Conservation (phyloP, 2,113 vertebrate genomes). For the Pavo muticus region DNA sequence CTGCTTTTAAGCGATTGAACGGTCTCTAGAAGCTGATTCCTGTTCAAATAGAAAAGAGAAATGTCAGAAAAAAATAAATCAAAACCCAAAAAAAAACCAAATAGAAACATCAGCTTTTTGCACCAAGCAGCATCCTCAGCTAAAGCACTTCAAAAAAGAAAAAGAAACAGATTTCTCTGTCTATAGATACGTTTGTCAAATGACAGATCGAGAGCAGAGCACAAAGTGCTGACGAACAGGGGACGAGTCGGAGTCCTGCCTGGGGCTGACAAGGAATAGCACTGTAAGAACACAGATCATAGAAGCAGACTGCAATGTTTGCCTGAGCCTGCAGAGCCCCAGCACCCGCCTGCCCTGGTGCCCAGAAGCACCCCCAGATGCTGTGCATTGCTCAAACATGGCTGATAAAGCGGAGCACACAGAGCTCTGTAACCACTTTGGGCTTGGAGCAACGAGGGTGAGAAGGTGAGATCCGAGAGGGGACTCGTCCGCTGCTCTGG, state of each 20-base stretch:
- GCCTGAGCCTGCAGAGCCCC: neutral
- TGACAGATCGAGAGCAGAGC: neutral
- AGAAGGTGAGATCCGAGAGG: neutral
- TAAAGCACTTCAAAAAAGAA: neutral
- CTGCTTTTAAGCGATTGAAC: neutral
- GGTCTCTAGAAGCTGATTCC: neutral
- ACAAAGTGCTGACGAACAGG: neutral
- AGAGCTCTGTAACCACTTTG: neutral
- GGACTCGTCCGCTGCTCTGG: neutral
- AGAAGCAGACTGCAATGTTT: neutral
- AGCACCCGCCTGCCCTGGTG: rapidly evolving
- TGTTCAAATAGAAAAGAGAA: slow-evolving; percentile 56
- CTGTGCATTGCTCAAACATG: too few relatives aligned
- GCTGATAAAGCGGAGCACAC: neutral
- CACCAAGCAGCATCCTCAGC: neutral
- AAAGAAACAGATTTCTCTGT: neutral
- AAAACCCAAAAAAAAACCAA: too few relatives aligned
- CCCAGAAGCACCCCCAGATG: neutral
- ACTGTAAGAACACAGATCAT: neutral
- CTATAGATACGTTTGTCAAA: neutral
- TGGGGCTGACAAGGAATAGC: neutral
- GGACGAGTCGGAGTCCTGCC: neutral
- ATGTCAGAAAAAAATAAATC: neutral
- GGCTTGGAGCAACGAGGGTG: neutral
- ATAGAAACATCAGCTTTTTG: neutral